Conservation (phyloP, 2,113 vertebrate genomes). For the Psittacus erithacus region DNA sequence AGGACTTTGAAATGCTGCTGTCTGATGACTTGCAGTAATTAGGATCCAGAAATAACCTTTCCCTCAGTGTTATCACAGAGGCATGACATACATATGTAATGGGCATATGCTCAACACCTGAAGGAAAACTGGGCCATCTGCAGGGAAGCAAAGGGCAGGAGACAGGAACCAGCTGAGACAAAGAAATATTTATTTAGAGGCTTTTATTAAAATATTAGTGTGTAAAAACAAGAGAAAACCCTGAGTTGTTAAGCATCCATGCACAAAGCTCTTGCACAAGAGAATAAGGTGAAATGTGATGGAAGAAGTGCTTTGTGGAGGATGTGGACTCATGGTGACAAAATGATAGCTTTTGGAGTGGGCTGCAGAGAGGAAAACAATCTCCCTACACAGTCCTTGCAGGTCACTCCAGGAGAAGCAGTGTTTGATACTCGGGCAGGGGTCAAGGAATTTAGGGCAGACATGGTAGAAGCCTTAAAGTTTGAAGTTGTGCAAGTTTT, state of each 20-base stretch:
- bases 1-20: background rate
- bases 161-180: background rate
- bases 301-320: background rate
- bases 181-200: background rate
- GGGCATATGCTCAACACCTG: background rate
- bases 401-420: fast-evolving
- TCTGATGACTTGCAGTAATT: background rate
- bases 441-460: background rate
- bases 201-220: background rate
- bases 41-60: background rate
- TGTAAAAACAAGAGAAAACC: background rate
- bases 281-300: background rate
- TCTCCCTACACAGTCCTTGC: fast-evolving
- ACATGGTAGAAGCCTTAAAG: background rate
- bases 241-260: background rate
- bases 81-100: fast-evolving
- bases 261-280: background rate
- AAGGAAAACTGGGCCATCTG: background rate
- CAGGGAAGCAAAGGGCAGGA: background rate
- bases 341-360: background rate
- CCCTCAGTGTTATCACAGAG: background rate
- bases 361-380: background rate
- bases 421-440: fast-evolving
- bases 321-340: background rate
- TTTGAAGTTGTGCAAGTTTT: background rate